A percentile compares a stretch with the other conserved stretches of the same genome.
phyloP scores from a whole-genome alignment of 2,113 vertebrate genomes.

The Laticauda laticaudata region DNA sequence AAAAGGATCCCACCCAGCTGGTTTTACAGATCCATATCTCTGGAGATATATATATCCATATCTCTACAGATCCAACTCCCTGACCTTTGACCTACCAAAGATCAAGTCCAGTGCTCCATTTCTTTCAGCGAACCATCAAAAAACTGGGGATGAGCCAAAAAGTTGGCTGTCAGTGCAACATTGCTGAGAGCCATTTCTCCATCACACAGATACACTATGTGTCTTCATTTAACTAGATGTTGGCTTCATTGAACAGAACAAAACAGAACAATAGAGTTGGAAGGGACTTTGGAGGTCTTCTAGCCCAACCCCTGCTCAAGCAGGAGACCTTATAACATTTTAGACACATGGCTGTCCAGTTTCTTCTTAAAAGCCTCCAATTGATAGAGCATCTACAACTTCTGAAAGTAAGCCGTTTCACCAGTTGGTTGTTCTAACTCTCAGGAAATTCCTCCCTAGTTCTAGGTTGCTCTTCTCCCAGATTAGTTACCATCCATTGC shows the following conservation, averaged over 20 bases:
- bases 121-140: too few relatives aligned
- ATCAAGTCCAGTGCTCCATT: too few relatives aligned
- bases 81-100: too few relatives aligned
- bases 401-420: not conserved
- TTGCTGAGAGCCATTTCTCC: too few relatives aligned
- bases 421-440: not conserved
- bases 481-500: not conserved
- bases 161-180: too few relatives aligned
- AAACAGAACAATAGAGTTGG: not conserved
- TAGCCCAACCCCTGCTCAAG: not conserved
- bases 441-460: not conserved
- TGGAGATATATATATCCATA: not conserved
- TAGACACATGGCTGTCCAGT: too few relatives aligned
- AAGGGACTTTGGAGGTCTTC: not conserved
- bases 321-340: not conserved
- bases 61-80: not conserved
- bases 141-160: too few relatives aligned
- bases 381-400: not conserved
- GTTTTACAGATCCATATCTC: not conserved
- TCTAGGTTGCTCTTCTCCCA: not conserved
- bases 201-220: too few relatives aligned
- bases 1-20: not conserved
- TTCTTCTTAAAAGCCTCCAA: too few relatives aligned
- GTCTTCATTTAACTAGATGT: too few relatives aligned
- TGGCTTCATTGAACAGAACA: too few relatives aligned